A percentile compares a stretch with the other conserved stretches of the same genome.
phyloP scores from a whole-genome alignment of 2,888 invertebrate genomes.

The Leucophenga montana region DNA sequence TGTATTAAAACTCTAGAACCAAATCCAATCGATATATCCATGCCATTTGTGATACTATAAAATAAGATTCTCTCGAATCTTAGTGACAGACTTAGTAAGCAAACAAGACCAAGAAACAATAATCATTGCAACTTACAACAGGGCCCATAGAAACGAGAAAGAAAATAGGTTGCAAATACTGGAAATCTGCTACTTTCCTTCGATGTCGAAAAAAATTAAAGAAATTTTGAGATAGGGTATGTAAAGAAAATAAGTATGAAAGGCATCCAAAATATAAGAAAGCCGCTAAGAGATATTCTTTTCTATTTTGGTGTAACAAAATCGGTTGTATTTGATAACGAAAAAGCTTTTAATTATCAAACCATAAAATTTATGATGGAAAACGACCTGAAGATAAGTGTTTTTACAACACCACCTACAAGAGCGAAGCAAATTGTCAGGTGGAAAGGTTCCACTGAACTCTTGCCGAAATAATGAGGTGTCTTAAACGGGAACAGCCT shows the following conservation, averaged over 20 bases:
- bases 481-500: slow-evolving; percentile 25
- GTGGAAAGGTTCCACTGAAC: slow-evolving; percentile 41
- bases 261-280: slow-evolving; percentile 34
- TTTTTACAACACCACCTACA: slow-evolving; percentile 30
- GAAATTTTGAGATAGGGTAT: slow-evolving; percentile 27
- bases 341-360: slow-evolving; percentile 35
- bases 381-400: slow-evolving; percentile 30
- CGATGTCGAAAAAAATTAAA: slow-evolving; percentile 22
- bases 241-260: slow-evolving; percentile 43
- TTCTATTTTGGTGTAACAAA: slow-evolving; percentile 40
- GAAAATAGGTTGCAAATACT: slow-evolving; percentile 39
- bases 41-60: slow-evolving; percentile 2
- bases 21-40: slow-evolving; percentile 4
- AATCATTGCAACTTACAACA: slow-evolving; percentile 16
- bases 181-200: slow-evolving; percentile 34
- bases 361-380: slow-evolving; percentile 34
- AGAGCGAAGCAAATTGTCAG: slow-evolving; percentile 29
- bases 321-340: slow-evolving; percentile 35
- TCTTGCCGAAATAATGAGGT: slow-evolving; percentile 37
- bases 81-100: slow-evolving; percentile 26
- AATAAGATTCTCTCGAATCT: slow-evolving; percentile 22
- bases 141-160: slow-evolving; percentile 25
- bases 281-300: slow-evolving; percentile 22
- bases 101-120: slow-evolving; percentile 28
- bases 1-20: background rate